Conservation (phyloP, 2,888 invertebrate genomes). For the Drosophila prostipennis region DNA sequence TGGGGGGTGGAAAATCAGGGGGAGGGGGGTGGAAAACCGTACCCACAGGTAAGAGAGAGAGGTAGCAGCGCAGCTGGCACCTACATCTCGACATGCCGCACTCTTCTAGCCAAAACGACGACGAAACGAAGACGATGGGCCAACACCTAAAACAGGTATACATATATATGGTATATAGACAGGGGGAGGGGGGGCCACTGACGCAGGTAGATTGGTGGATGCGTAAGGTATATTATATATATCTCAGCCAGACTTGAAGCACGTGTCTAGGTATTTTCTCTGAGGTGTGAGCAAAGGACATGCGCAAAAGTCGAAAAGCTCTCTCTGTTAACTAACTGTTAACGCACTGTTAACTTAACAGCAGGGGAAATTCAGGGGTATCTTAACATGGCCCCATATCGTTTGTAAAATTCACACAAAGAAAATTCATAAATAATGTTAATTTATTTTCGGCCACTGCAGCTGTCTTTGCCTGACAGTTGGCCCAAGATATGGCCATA, state of each 20-base stretch:
- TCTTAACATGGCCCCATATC: background rate
- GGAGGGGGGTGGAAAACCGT: conserved; percentile 1
- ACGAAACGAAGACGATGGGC: conserved; percentile 52
- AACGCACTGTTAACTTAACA: conserved; percentile 22
- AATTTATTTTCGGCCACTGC: conserved; percentile 49
- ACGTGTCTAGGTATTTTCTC: conserved; percentile 37
- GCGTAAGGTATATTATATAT: conserved; percentile 83
- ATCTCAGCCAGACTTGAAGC: conserved; percentile 53
- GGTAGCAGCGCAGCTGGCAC: conserved; percentile 53
- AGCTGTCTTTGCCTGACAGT: conserved; percentile 44
- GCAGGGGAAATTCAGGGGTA: conserved; percentile 39
- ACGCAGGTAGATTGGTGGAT: conserved; percentile 84
- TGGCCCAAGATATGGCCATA: conserved; percentile 45
- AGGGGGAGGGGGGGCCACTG: conserved; percentile 51
- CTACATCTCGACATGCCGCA: conserved; percentile 51
- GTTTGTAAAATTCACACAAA: conserved; percentile 18
- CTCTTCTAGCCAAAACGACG: conserved; percentile 49
- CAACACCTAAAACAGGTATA: conserved; percentile 73
- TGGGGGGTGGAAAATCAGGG: conserved; percentile 1
- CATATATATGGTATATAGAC: conserved; percentile 39
- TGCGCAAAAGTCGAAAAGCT: conserved; percentile 50
- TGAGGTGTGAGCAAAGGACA: conserved; percentile 56
- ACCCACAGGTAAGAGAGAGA: conserved; percentile 60
- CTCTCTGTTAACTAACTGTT: conserved; percentile 5
- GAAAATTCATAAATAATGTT: conserved; percentile 50